Conservation (phyloP, 1,140 invertebrate species). For the Hyles euphorbiae region DNA sequence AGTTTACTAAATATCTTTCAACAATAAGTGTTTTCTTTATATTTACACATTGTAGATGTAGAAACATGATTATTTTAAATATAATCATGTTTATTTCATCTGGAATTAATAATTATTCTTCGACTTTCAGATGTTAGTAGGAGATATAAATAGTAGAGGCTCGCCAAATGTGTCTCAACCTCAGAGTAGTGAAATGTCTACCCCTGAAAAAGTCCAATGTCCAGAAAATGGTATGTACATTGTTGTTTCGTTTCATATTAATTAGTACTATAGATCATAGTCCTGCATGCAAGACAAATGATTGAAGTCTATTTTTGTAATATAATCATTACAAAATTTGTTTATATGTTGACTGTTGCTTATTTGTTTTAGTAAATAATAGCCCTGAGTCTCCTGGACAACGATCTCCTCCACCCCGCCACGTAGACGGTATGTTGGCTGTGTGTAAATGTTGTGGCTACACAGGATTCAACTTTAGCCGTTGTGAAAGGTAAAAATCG, state of each 20-base stretch:
- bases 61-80: too few relatives aligned
- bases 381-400: conserved; percentile 58
- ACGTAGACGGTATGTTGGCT: conserved; percentile 81
- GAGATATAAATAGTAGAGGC: conserved; percentile 55
- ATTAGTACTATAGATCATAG: not conserved
- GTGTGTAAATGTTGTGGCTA: conserved; percentile 84
- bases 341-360: not conserved
- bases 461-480: conserved; percentile 82
- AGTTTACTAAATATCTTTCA: too few relatives aligned
- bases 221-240: conserved; percentile 48
- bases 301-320: not conserved
- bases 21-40: too few relatives aligned
- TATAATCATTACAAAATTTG: not conserved
- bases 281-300: not conserved
- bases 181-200: conserved; percentile 60
- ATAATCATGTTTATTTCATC: not conserved
- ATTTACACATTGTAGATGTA: too few relatives aligned
- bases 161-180: conserved; percentile 55
- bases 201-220: conserved; percentile 57
- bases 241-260: not conserved
- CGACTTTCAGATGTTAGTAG: conserved; percentile 56
- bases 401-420: conserved; percentile 74
- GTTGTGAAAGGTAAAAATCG: conserved; percentile 77
- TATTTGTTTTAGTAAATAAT: conserved; percentile 31
- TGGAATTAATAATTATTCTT: too few relatives aligned